Evolutionary conservation across 2,797 vertebrate species (phyloP), one percentile per base, ranked within the genome.

Genomic region (Loriculus beryllinus): DNA sequence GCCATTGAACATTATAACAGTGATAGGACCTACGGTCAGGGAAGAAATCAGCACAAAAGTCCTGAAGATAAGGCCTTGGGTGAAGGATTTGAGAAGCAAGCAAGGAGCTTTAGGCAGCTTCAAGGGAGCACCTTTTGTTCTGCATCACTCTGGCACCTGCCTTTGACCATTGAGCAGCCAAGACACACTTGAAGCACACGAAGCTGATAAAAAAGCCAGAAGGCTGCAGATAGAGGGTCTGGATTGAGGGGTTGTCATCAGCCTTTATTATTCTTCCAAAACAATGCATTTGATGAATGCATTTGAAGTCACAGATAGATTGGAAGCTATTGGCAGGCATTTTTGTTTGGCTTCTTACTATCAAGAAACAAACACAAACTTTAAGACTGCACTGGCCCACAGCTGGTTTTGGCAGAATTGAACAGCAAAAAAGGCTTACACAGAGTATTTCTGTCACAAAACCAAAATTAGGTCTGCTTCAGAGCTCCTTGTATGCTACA

Each of bases 261-360:
- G 52, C 52, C 47, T 82, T 91, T 48, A n/a, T 16, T 74, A 64
- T 63, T 74, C 56, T 74, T 82, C 45, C 52, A 49, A n/a, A 87
- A 26, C 7, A 39, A 29, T 1, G 14, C 6, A 39, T 31, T 25
- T 63, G 76, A 72, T 67, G 40, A 91, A 65, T 0, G 0, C 9
- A 62, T 14, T 2, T 7, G 5, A 56, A 21, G 21, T 39, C 48
- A 64, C 62, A 54, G 26, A 21, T 2, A 64, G 37, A 59, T 72
- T 18, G 47, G 14, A 81, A 68, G 35, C 35, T 83, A 43, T 7
- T 48, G 20, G 42, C 54, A 84, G 22, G 35, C 16, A 39, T 59
- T 89, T 92, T 51, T 70, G 10, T 77, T 91, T 91, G 48, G 28
- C 62, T 86, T 62, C 28, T 88, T 59, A 56, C 14, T 74, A 48